Evolutionary conservation across 2,797 vertebrate species (phyloP).

Genomic region (Coilia nasus): DNA sequence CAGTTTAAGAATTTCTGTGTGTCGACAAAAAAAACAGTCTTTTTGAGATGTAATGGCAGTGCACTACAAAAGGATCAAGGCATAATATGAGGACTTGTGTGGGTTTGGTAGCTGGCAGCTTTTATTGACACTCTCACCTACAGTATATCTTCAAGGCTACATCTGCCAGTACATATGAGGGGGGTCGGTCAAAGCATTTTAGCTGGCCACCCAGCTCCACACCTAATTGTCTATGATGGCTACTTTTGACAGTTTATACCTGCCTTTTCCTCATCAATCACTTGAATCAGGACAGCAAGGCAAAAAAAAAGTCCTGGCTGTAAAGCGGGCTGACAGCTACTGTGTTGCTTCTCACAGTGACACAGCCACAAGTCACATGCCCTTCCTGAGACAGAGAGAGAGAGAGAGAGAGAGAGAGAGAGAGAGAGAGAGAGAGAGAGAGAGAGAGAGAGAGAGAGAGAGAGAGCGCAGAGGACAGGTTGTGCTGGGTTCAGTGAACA

Average conservation of each 20-base stretch:
- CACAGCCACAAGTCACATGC: neutral
- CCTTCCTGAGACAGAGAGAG: neutral
- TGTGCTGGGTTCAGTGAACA: neutral
- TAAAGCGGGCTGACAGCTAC: neutral
- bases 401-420: neutral
- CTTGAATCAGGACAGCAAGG: conserved; percentile 3
- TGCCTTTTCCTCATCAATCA: neutral
- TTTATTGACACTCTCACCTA: neutral
- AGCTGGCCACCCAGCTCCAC: neutral
- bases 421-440: no score
- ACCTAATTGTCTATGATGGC: conserved; percentile 15
- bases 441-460: no score
- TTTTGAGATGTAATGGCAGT: neutral
- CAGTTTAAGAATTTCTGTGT: neutral
- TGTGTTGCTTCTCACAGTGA: neutral
- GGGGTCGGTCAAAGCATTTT: neutral
- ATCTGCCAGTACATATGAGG: neutral
- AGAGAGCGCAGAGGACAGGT: no score
- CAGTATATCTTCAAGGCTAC: neutral
- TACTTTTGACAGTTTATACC: neutral
- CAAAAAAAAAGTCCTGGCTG: neutral
- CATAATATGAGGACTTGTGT: neutral
- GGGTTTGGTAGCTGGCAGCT: neutral
- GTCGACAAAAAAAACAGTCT: neutral
- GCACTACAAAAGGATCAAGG: neutral